These are phyloP conservation scores for Troilus luridus DNA, from an alignment of 2,888 invertebrate genomes.

Conservation along the genomic window DNA sequence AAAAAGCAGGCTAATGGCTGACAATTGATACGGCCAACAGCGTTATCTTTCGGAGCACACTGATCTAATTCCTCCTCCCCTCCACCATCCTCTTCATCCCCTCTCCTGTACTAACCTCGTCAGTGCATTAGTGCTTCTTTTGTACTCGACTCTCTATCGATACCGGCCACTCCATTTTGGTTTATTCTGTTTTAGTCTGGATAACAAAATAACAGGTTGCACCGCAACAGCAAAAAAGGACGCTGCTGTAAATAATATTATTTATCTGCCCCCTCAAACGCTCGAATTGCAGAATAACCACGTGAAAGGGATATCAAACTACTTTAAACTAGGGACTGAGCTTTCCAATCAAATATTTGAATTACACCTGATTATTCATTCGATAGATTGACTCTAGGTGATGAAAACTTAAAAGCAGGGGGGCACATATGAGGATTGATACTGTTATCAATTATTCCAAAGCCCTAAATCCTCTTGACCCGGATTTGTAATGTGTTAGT, in stretches of 20 bases:
- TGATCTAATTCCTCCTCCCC: conserved; percentile 25
- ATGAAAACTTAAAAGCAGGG: not conserved
- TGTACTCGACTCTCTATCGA: not conserved
- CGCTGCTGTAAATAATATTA: not conserved
- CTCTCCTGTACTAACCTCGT: conserved; percentile 8
- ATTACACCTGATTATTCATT: not conserved
- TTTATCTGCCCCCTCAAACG: too few species aligned
- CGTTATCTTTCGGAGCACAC: conserved; percentile 1
- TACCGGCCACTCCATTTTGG: not conserved
- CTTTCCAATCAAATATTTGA: not conserved
- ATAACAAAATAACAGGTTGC: not conserved
- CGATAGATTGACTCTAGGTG: not conserved
- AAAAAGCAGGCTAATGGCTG: not conserved
- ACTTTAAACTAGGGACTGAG: too few species aligned
- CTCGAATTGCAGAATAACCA: too few species aligned
- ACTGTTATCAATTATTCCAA: not conserved
- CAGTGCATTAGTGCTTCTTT: conserved; percentile 19
- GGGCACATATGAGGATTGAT: not conserved
- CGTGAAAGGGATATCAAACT: too few species aligned
- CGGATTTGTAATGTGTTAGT: not conserved
- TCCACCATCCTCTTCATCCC: too few species aligned
- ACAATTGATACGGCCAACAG: conserved; percentile 47
- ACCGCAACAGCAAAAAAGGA: not conserved
- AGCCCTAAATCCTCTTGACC: not conserved
- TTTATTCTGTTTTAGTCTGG: not conserved